Evolutionary conservation across 37 sponge, comb jelly and placozoan species (phyloP).

Genomic region (Beroe forskalii): DNA sequence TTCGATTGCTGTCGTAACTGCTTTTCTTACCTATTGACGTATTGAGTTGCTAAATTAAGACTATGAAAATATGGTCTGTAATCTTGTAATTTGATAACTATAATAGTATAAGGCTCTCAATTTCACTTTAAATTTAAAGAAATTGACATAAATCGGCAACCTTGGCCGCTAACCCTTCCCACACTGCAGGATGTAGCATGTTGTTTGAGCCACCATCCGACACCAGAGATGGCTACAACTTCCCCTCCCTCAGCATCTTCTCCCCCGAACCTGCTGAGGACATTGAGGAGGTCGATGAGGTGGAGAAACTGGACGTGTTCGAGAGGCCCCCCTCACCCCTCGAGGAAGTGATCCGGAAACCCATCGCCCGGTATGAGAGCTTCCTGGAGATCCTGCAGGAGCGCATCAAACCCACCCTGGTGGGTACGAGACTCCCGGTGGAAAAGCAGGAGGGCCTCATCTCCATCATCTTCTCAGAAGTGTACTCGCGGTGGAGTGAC

Average conservation of each 20-base stretch:
- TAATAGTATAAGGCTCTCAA: too few relatives aligned
- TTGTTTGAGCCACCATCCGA: neutral
- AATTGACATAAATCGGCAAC: too few relatives aligned
- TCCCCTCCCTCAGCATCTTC: slow-evolving; percentile 65
- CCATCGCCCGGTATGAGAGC: neutral
- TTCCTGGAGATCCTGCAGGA: slow-evolving; percentile 59
- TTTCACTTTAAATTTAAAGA: too few relatives aligned
- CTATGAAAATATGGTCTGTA: too few relatives aligned
- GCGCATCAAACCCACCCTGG: slow-evolving; percentile 11
- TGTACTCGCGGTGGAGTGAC: neutral
- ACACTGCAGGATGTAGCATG: neutral
- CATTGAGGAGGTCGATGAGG: slow-evolving; percentile 39
- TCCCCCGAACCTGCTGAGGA: slow-evolving; percentile 39
- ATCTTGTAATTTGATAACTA: too few relatives aligned
- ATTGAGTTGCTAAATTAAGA: too few relatives aligned
- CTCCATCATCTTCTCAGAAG: slow-evolving; percentile 57
- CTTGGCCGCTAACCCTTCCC: neutral
- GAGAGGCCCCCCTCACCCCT: slow-evolving; percentile 54
- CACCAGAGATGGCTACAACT: slow-evolving; percentile 28
- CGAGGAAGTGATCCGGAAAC: slow-evolving; percentile 53
- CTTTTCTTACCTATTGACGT: too few relatives aligned
- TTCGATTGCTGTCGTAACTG: too few relatives aligned
- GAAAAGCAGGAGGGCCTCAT: slow-evolving; percentile 62
- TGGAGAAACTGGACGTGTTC: slow-evolving; percentile 2
- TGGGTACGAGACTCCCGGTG: neutral